Percentiles rank a stretch among this genome's conserved stretches.
Evolutionary conservation across 2,113 vertebrate species (phyloP).

Genomic region (Carassius auratus): DNA sequence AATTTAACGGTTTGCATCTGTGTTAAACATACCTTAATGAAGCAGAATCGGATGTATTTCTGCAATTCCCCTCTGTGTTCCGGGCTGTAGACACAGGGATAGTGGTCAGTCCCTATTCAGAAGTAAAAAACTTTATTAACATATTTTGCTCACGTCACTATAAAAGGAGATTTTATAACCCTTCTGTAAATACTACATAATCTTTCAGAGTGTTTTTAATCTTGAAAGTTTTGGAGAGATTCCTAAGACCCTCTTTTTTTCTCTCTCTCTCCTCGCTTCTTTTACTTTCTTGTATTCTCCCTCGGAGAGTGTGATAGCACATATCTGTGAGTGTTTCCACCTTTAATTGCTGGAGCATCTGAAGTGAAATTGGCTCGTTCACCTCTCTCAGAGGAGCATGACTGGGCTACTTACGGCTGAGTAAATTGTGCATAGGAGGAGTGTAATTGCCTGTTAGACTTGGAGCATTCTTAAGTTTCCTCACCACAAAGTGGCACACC

Average conservation of each 20-base stretch:
- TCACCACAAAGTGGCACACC: slow-evolving; percentile 26
- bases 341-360: slow-evolving; percentile 37
- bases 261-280: neutral
- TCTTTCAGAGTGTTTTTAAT: no score
- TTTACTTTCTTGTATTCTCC: neutral
- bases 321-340: slow-evolving; percentile 17
- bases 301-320: slow-evolving; percentile 6
- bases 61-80: no score
- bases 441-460: slow-evolving; percentile 43
- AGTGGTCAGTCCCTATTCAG: no score
- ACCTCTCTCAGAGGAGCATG: slow-evolving; percentile 40
- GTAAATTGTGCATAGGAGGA: slow-evolving; percentile 41
- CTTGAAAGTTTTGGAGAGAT: no score
- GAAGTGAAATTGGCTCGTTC: slow-evolving; percentile 27
- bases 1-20: no score
- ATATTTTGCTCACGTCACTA: no score
- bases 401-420: slow-evolving; percentile 26
- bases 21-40: no score
- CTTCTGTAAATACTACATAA: no score
- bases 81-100: no score
- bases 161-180: no score
- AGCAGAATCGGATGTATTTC: no score
- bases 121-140: no score
- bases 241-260: neutral
- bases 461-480: slow-evolving; percentile 39